Percentiles rank a stretch among this genome's conserved stretches.
These are phyloP conservation scores for Yoshiicerus persimilis DNA, from an alignment of 1,140 invertebrate species.

Conservation along the genomic window DNA sequence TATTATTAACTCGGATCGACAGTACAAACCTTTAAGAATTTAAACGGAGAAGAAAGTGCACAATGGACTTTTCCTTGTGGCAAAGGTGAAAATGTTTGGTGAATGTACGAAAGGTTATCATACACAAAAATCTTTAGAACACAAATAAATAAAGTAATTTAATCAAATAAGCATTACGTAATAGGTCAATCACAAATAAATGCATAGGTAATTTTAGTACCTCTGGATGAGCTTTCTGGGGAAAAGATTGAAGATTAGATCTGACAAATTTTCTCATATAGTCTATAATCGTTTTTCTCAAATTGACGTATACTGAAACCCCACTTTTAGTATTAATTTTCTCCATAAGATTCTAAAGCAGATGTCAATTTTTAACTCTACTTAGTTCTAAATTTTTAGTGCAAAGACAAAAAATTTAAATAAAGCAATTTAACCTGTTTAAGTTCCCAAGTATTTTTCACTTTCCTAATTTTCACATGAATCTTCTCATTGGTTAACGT, in stretches of 20 bases:
- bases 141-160: neutral
- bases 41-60: neutral
- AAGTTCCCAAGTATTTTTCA: neutral
- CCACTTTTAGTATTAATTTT: neutral
- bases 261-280: neutral
- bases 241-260: neutral
- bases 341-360: neutral
- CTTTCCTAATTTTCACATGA: neutral
- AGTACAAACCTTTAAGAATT: neutral
- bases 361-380: neutral
- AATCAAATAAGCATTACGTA: neutral
- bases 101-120: conserved; percentile 11
- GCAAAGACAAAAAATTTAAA: too few relatives aligned
- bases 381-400: too few relatives aligned
- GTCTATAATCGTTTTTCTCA: neutral
- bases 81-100: neutral
- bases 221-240: neutral
- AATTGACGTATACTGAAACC: neutral
- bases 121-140: conserved; percentile 16
- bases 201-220: neutral
- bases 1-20: too few relatives aligned
- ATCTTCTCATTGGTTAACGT: neutral
- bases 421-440: neutral
- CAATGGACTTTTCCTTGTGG: neutral
- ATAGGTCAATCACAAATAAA: too few relatives aligned